phyloP scores from a whole-genome alignment of 2,888 invertebrate species.

The Agonopterix arenella region DNA sequence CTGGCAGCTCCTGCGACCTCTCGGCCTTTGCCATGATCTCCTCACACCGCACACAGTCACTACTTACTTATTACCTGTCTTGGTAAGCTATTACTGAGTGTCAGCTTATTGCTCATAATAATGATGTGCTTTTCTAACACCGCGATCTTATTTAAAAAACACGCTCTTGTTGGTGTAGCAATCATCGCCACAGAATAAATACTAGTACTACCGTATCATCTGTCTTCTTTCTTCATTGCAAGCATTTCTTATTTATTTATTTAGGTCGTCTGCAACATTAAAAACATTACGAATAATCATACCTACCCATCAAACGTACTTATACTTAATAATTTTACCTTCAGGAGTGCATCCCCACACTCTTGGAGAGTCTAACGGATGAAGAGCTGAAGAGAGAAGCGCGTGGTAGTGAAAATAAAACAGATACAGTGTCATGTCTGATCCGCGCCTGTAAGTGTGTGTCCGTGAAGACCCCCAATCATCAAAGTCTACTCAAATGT shows the following conservation, averaged over 20 bases:
- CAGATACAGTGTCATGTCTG: slow-evolving; percentile 96
- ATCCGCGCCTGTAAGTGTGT: slow-evolving; percentile 95
- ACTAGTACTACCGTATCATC: no score
- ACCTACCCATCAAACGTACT: no score
- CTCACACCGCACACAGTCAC: slow-evolving; percentile 93
- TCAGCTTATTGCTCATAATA: neutral
- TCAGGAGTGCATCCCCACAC: slow-evolving; percentile 92
- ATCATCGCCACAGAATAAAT: no score
- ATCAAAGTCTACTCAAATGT: slow-evolving; percentile 83
- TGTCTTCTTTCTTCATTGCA: no score
- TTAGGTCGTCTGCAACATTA: no score
- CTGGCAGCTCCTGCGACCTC: slow-evolving; percentile 87
- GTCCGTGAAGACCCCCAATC: slow-evolving; percentile 88
- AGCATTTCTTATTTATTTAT: no score
- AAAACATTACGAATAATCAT: no score
- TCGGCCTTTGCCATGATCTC: slow-evolving; percentile 94
- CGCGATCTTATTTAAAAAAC: no score
- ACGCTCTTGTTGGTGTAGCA: no score
- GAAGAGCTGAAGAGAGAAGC: slow-evolving; percentile 97
- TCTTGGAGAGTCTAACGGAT: slow-evolving; percentile 94
- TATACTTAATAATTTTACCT: neutral
- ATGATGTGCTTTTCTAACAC: neutral
- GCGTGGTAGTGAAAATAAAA: slow-evolving; percentile 94
- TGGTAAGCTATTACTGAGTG: slow-evolving; percentile 76
- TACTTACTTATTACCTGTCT: slow-evolving; percentile 94